phyloP scores from a whole-genome alignment of 1,140 invertebrate genomes.

The Pseudoatta argentina region DNA sequence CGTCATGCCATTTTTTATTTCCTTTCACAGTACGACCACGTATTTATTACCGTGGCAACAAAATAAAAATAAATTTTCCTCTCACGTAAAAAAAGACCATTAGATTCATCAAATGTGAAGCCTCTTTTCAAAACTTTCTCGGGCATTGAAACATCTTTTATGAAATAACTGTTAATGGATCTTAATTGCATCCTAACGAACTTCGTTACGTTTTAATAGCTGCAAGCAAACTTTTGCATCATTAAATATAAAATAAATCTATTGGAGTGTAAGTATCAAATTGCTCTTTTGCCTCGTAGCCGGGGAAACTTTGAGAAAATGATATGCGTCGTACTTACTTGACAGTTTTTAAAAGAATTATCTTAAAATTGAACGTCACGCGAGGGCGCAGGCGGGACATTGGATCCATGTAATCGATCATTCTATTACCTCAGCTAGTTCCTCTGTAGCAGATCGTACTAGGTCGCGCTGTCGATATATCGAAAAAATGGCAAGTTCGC shows the following conservation, averaged over 20 bases:
- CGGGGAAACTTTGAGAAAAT: not conserved
- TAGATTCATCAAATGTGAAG: not conserved
- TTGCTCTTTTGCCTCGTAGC: not conserved
- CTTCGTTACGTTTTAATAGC: constrained; percentile 26
- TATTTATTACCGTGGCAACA: constrained; percentile 32
- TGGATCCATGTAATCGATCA: constrained; percentile 51
- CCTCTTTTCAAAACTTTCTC: not conserved
- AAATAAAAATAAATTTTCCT: constrained; percentile 12
- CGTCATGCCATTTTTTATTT: constrained; percentile 16
- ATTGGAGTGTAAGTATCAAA: constrained; percentile 7
- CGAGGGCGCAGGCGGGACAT: constrained; percentile 10
- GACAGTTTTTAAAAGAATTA: constrained; percentile 41
- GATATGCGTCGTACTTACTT: constrained; percentile 9
- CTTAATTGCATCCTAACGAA: constrained; percentile 24
- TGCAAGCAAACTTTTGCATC: constrained; percentile 22
- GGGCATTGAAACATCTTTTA: not conserved
- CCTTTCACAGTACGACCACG: not conserved
- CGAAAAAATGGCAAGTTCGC: constrained; percentile 56
- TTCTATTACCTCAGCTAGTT: constrained; percentile 47
- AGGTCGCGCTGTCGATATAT: constrained; percentile 40
- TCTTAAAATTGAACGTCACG: constrained; percentile 31
- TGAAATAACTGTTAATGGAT: constrained; percentile 39
- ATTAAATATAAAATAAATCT: constrained; percentile 39
- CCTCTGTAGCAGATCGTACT: not conserved
- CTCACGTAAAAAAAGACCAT: not conserved